Percentiles rank a stretch among this genome's conserved stretches.
These are phyloP conservation scores for Xenus cinereus DNA, from an alignment of 2,113 vertebrate genomes.

Conservation along the genomic window DNA sequence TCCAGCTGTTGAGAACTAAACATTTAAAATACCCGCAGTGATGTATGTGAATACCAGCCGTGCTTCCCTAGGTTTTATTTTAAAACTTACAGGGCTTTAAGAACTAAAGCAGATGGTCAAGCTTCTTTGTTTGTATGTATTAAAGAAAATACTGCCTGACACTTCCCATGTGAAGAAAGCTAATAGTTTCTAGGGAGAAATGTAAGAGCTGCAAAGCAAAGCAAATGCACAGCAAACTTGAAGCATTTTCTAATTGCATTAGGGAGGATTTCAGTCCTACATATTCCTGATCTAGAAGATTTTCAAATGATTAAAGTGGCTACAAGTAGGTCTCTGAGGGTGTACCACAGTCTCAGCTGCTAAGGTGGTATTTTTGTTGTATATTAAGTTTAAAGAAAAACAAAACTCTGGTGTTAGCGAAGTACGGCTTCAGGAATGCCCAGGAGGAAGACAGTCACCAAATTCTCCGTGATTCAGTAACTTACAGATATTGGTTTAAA, in stretches of 20 bases:
- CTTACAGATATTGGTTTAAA: not conserved
- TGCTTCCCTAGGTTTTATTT: conserved; percentile 16
- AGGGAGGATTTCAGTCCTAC: not conserved
- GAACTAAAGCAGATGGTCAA: conserved; percentile 30
- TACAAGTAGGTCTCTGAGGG: not conserved
- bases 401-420: not conserved
- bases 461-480: not conserved
- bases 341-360: not conserved
- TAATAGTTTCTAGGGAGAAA: not conserved
- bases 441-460: not conserved
- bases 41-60: not conserved
- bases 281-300: not conserved
- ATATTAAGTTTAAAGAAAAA: not conserved
- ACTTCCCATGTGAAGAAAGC: not conserved
- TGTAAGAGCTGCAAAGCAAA: not conserved
- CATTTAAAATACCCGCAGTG: conserved; percentile 7
- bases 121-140: conserved; percentile 20
- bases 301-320: not conserved
- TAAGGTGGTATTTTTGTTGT: not conserved
- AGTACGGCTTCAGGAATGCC: not conserved
- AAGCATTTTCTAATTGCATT: not conserved
- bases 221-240: not conserved
- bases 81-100: not conserved
- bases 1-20: conserved; percentile 25
- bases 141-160: conserved; percentile 4